phyloP scores from a whole-genome alignment of 2,797 vertebrate genomes.

The Rhinichthys osculus region DNA sequence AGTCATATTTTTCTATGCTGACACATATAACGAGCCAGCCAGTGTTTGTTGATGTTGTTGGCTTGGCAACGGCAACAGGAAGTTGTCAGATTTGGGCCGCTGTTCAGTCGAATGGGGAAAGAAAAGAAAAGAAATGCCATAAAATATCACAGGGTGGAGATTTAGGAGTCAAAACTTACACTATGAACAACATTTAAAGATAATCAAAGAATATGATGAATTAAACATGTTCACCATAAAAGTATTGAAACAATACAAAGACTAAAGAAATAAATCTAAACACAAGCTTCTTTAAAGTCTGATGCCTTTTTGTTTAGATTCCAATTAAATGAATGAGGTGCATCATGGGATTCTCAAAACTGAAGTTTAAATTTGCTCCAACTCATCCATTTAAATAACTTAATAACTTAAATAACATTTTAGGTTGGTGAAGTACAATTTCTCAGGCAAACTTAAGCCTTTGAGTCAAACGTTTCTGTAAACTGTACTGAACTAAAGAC shows the following conservation, averaged over 20 bases:
- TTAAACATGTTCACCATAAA: background rate
- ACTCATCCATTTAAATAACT: background rate
- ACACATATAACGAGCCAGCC: conserved; percentile 26
- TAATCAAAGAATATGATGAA: background rate
- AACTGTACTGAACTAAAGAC: too few relatives aligned
- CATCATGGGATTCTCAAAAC: background rate
- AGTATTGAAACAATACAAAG: background rate
- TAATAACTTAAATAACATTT: background rate
- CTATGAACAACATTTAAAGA: background rate
- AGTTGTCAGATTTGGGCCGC: conserved; percentile 39
- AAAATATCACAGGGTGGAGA: conserved; percentile 7
- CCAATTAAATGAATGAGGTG: background rate
- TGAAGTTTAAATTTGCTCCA: background rate
- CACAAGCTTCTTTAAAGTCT: too few relatives aligned
- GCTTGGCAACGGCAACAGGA: conserved; percentile 57
- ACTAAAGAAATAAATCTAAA: background rate
- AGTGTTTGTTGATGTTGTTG: conserved; percentile 67
- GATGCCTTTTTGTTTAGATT: background rate
- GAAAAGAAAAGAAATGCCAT: background rate
- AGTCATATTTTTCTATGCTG: conserved; percentile 50
- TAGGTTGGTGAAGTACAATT: background rate
- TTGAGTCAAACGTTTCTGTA: too few relatives aligned
- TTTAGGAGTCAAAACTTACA: background rate
- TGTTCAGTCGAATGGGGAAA: conserved; percentile 9
- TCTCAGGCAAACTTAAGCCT: background rate